Evolutionary conservation across 1,140 invertebrate genomes (phyloP), one percentile per base, ranked within the genome.

Genomic region (Pogonognathellus flavescens): DNA sequence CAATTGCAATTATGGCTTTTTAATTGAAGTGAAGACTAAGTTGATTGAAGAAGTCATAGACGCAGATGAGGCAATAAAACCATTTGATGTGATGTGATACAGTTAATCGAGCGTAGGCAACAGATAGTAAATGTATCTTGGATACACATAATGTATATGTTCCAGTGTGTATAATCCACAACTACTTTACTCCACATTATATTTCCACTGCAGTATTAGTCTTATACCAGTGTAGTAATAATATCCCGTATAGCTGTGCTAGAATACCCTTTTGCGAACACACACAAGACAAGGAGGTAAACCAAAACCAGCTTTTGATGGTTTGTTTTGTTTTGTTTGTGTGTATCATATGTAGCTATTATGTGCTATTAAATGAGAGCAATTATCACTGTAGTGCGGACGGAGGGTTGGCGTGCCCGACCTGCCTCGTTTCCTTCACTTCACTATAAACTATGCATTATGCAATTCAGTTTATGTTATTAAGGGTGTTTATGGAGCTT

Each of bases 1-100:
- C 25, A 76, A 76, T 76, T 76, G 70, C 70, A 76, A 76, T 76
- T 76, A 76, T 76, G 70, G 70, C 70, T 76, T 76, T 76, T 76
- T 76, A 76, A 76, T 76, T 76, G 70, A 76, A 76, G 70, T 76
- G 70, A 76, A 76, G 70, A 76, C 70, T 25, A 76, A 76, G 70
- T 76, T 76, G 70, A 76, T 25, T 76, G 70, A 76, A 76, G 70
- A 76, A 76, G 70, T 76, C 70, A 76, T 76, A 76, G 70, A 50
- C 31, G 70, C 70, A 76, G 70, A 76, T 76, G 70, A 76, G 70
- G 70, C 70, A 76, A 76, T 76, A 76, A 76, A 76, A 76, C 70
- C 70, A 76, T 76, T 76, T 76, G 70, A 76, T 76, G 70, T 76
- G 70, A 76, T 76, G 70, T 76, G 70, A 76, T 76, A 76, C 70